Evolutionary conservation across 2,888 invertebrate genomes (phyloP).

Genomic region (Byasa hedistus): DNA sequence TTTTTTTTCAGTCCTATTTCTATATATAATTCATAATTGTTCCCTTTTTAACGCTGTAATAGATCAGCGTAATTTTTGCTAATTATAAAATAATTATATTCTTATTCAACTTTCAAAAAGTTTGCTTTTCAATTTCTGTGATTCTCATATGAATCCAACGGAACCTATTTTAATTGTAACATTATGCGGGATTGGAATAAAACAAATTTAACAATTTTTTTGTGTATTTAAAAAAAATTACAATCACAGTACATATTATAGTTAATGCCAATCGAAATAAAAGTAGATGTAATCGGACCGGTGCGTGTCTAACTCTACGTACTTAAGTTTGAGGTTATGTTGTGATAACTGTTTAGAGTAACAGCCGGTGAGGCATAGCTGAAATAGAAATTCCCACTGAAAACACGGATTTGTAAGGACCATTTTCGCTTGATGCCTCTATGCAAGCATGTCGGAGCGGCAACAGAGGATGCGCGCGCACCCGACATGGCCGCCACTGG

Average conservation of each 20-base stretch:
- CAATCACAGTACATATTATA: constrained; percentile 48
- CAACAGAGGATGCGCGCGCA: constrained; percentile 74
- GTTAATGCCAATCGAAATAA: constrained; percentile 63
- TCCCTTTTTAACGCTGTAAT: constrained; percentile 12
- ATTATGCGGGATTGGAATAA: constrained; percentile 58
- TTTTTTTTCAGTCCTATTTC: constrained; percentile 6
- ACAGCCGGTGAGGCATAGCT: constrained; percentile 58
- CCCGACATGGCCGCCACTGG: constrained; percentile 73
- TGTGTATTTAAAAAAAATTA: constrained; percentile 64
- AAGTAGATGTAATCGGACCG: constrained; percentile 56
- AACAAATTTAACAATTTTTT: constrained; percentile 61
- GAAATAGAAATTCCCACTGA: constrained; percentile 54
- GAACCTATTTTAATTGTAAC: background rate
- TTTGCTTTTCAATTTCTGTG: background rate
- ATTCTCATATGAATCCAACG: background rate
- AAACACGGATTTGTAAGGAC: constrained; percentile 56
- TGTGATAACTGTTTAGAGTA: constrained; percentile 72
- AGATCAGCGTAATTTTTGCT: constrained; percentile 2
- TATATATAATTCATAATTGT: background rate
- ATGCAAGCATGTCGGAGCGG: constrained; percentile 53
- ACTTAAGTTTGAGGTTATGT: constrained; percentile 76
- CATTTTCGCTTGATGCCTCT: constrained; percentile 55
- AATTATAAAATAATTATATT: background rate
- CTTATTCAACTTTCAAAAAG: background rate
- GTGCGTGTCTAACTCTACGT: constrained; percentile 63